phyloP scores from a whole-genome alignment of 2,113 vertebrate genomes.

The Athene noctua region DNA sequence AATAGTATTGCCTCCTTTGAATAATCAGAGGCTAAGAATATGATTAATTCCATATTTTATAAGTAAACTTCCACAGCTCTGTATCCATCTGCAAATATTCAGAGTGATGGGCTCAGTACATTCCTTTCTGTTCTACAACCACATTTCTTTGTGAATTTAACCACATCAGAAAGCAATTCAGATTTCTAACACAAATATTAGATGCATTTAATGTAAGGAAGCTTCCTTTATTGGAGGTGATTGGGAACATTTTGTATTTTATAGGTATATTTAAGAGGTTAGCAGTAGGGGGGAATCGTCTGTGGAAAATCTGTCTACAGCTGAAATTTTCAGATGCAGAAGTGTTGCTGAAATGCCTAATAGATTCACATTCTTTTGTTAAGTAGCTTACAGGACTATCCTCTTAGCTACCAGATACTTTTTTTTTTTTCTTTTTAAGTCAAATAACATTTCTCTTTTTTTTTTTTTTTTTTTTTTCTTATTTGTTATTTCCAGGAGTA shows the following conservation, averaged over 20 bases:
- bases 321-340: conserved; percentile 64
- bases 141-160: conserved; percentile 45
- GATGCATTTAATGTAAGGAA: conserved; percentile 55
- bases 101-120: conserved; percentile 38
- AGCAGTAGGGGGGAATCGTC: conserved; percentile 60
- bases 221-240: conserved; percentile 60
- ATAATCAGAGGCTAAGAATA: neutral
- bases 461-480: neutral
- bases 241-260: conserved; percentile 65
- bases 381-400: conserved; percentile 62
- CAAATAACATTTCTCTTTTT: neutral
- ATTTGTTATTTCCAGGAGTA: conserved; percentile 23
- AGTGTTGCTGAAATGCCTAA: conserved; percentile 66
- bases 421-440: neutral
- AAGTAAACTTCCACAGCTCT: neutral
- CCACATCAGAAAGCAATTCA: conserved; percentile 59
- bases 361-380: conserved; percentile 67
- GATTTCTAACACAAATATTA: conserved; percentile 51
- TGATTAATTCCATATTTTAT: neutral
- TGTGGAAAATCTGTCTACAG: conserved; percentile 75
- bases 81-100: conserved; percentile 47
- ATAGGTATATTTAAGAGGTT: conserved; percentile 64
- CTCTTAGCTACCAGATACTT: conserved; percentile 47
- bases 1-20: neutral
- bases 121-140: conserved; percentile 45